Evolutionary conservation across 2,797 vertebrate genomes (phyloP), one percentile per base, ranked within the genome.

Genomic region (Lacerta bilineata): DNA sequence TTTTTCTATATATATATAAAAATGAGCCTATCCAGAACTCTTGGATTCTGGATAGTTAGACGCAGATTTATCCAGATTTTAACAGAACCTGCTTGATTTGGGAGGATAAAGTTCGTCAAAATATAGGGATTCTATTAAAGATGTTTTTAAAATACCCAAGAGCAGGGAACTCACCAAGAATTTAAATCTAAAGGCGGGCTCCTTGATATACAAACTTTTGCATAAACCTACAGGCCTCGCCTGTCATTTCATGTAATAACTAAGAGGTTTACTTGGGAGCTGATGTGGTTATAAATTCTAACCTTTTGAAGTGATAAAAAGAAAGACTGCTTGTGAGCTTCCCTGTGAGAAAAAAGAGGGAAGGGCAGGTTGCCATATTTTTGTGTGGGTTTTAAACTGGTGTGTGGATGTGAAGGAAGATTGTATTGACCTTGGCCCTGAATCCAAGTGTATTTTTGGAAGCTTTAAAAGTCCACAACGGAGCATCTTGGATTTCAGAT

Each of bases 371-470:
- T 87, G 92, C 91, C 92, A 92, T 94, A 93, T 33, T 74, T 36
- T 6, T 87, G 87, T 91, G 90, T 64, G 17, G 72, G 83, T 94
- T 95, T 20, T 94, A 90, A 92, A 94, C 91, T 90, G 87, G 91
- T 90, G 88, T 90, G 25, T 74, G 11, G 29, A 83, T 91, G 91
- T 94, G 93, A 95, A 96, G 84, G 77, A 91, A 91, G 91, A 85
- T 87, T 83, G 41, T 94, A 85, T 91, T 95, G 91, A 90, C 95
- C 94, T 95, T 94, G 94, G 90, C 92, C 96, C 91, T 77, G 91
- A 93, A 91, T 90, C 89, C 87, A 90, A 90, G 91, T 87, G 90
- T 87, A 93, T 92, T 93, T 95, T 95, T 95, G 91, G 92, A 95
- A 94, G 91, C 87, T 93, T 96, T 95, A 79, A 95, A 95, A 92